Base-by-base conservation (phyloP, 1,140 invertebrate species). In the Condylostylus longicornis region DNA sequence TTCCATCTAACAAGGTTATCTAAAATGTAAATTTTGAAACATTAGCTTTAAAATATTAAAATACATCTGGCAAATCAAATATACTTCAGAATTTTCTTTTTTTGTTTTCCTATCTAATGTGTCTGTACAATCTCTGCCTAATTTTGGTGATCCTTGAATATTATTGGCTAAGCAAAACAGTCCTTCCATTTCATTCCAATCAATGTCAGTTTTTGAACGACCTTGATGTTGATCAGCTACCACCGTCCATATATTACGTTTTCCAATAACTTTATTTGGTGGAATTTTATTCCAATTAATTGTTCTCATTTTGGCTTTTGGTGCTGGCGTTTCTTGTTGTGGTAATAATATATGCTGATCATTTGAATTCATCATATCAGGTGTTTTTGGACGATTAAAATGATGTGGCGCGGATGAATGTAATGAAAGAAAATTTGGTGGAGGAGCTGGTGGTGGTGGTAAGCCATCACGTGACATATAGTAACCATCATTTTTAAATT, bases 271-370 rank as follows among this genome's bases (percentile, higher is more conserved):
- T 64, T 85, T 86, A 52, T 79, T 79, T 58, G 77, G 80, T 4
- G 86, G 83, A 49, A 93, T 89, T 61, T 90, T 90, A 54, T 83
- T 86, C 87, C 87, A 91, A 56, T 93, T 93, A 40, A 91, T 77
- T 4, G 87, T 88, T 62, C 88, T 88, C 87, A 91, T 89, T 58
- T 90, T 90, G n/a, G 80, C 73, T 61, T 82, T 83, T 4, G 88
- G 87, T 29, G 78, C 76, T 0, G 86, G 86, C 27, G 77, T 89
- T 48, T 84, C 79, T 57, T 87, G 83, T 52, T 90, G 85, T 2
- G 85, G 85, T 45, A 89, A 65, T 38, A 70, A 48, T 36, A 64
- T 64, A 17, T 22, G 13, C 1, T 19, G 23, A 72, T 81, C 55
- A 74, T 78, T 78, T 77, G 79, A 53, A 72, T 81, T 25, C 67